Evolutionary conservation across 2,113 vertebrate species (phyloP), one percentile per base, ranked within the genome.

Genomic region (Urocynchramus pylzowi): DNA sequence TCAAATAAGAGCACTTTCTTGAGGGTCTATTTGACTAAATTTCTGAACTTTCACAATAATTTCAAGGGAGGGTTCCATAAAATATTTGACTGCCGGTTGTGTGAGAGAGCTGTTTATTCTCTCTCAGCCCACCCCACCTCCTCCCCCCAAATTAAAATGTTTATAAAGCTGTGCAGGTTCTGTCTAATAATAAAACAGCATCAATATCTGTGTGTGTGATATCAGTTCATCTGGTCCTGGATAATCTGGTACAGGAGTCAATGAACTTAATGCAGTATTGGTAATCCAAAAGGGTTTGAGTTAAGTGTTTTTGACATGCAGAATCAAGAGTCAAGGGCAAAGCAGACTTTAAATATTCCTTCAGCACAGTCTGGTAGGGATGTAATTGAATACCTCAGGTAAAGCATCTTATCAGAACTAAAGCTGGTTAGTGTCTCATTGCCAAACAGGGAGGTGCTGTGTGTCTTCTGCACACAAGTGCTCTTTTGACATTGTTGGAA

Each of bases 231-330:
- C 85, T 93, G 86, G 63, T 73, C 71, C 82, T 70, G 84, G 89
- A 88, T 87, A 90, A 93, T 95, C 96, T 95, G 88, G 97, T 90
- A 59, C 74, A 80, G 95, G 93, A 96, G 96, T 97, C 96, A 92
- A 81, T 94, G 92, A 97, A 96, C 95, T 95, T 92, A 97, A 97
- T 95, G 91, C 91, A 86, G 97, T 96, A 96, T 94, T 97, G 96
- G 96, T 97, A 97, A 98, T 97, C 96, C 95, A 95, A 86, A 96
- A 93, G 96, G 84, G 89, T 98, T 95, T 97, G 95, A 97, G 94
- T 97, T 98, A 98, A 98, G 96, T 98, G 98, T 85, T 98, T 98
- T 95, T 98, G 98, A 98, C 98, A 97, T 92, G 94, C 94, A 93
- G 97, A 97, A 97, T 97, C 96, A 96, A 96, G 90, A 97, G 97